Evolutionary conservation across 2,888 invertebrate species (phyloP), one percentile per base, ranked within the genome.

Genomic region (Nomada ferruginata): DNA sequence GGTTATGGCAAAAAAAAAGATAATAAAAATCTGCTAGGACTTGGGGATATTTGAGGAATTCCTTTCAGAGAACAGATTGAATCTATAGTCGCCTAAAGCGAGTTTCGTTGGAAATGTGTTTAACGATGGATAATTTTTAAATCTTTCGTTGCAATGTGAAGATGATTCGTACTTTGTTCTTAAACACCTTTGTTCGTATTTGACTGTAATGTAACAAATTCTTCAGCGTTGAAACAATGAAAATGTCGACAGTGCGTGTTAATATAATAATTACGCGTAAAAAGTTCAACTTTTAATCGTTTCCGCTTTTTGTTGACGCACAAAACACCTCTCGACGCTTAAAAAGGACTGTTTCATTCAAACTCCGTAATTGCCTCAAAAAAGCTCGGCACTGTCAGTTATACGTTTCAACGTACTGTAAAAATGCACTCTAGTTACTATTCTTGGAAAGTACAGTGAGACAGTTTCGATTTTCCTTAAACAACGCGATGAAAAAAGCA

Each of bases 301-400:
- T 50, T 11, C 60, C n/a, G 47, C 18, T 29, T 60, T 52, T 7
- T 52, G 60, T 50, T 52, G 23, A 60, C n/a, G 36, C 20, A 20
- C 36, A 36, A 13, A 60, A 50, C 50, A 50, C 15, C 13, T 15
- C 60, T 50, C 50, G 20, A 36, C 18, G 36, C 7, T 60, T 50
- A n/a, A n/a, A 70, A 50, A n/a, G 10, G 26, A 29, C 47, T 47
- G 70, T 61, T 26, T 18, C 50, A 13, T 71, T 50, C 23, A 71
- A 61, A 36, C 60, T 11, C 4, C 20, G 20, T 71, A 71, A 71
- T 71, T 61, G 60, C 36, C 29, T 29, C 18, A 47, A 36, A 29
- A 29, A 55, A 60, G 15, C 36, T 20, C 53, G 36, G 18, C 15
- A 53, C 18, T 68, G 42, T 11, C 36, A 55, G 23, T 42, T 42